Base-by-base conservation (phyloP, 1,140 invertebrate genomes). In the Zaprionus gabonicus region DNA sequence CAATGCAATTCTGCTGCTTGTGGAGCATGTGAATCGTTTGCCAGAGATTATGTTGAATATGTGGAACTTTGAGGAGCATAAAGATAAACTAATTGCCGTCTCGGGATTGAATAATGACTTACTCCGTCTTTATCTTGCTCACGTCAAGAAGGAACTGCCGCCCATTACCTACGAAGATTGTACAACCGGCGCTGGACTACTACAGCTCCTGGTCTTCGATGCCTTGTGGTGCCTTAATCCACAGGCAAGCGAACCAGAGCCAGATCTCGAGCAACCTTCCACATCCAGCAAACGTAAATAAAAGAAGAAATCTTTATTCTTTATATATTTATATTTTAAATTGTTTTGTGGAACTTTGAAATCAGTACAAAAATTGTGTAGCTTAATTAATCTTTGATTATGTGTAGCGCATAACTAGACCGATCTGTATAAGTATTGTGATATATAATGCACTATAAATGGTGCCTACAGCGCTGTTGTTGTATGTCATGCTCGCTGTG, bases 401-500 rank as follows among this genome's bases (percentile, higher is more conserved):
- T 62, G 38, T 57, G 15, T 55, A 60, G 13, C 23, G 59, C 67
- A 41, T 15, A 28, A 36, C 25, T 34, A 76, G 53, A n/a, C 55
- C 57, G 69, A 87, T 12, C 20, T 75, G 55, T 7, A 88, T 15
- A 7, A 81, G 53, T 58, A 67, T 76, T 23, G 57, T 59, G 0
- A 68, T 44, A 38, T 71, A 81, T 7, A 83, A 51, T 34, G 31
- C 53, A 60, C 65, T 75, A 38, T 56, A 27, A 23, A 34, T 46
- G 58, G 12, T 49, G 31, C 15, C 15, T 7, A 46, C 56, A 0
- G 58, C 71, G 10, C 49, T 38, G 28, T 80, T 49, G 41, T 80
- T 90, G 44, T 72, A 68, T 4, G 57, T 66, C 85, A 88, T 88
- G 81, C 85, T 90, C 38, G 85, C 85, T 3, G 81, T 80, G 1